A percentile compares a stretch with the other conserved stretches of the same genome.
These are phyloP conservation scores for Zelleria hepariella DNA, from an alignment of 2,888 invertebrate genomes.

Conservation along the genomic window DNA sequence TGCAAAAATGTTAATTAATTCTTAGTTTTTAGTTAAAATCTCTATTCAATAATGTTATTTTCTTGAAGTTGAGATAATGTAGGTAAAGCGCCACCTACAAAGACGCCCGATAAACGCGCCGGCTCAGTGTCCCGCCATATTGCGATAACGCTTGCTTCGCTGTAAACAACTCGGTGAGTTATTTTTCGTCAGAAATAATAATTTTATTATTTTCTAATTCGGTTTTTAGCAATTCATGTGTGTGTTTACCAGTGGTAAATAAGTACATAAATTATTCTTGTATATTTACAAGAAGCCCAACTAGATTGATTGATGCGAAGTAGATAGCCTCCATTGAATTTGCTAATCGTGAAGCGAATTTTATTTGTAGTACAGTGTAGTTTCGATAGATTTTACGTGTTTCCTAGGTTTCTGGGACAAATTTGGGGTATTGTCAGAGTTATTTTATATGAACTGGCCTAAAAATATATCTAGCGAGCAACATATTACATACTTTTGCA, in stretches of 20 bases:
- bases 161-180: slow-evolving; percentile 65
- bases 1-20: neutral
- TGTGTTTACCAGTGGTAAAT: slow-evolving; percentile 7
- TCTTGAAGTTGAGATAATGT: neutral
- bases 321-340: slow-evolving; percentile 48
- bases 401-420: neutral
- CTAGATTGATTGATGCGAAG: neutral
- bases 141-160: slow-evolving; percentile 19
- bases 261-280: neutral
- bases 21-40: neutral
- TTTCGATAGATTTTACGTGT: neutral
- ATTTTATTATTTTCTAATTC: slow-evolving; percentile 13
- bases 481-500: neutral
- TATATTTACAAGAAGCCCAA: neutral
- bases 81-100: slow-evolving; percentile 56
- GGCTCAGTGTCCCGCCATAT: slow-evolving; percentile 49
- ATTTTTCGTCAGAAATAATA: slow-evolving; percentile 16
- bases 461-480: neutral
- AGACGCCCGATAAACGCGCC: slow-evolving; percentile 47
- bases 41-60: neutral
- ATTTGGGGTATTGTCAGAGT: neutral
- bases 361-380: neutral
- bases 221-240: slow-evolving; percentile 10
- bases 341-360: slow-evolving; percentile 19
- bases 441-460: neutral